Base-by-base conservation (phyloP, 2,113 vertebrate genomes). In the Abramis brama region DNA sequence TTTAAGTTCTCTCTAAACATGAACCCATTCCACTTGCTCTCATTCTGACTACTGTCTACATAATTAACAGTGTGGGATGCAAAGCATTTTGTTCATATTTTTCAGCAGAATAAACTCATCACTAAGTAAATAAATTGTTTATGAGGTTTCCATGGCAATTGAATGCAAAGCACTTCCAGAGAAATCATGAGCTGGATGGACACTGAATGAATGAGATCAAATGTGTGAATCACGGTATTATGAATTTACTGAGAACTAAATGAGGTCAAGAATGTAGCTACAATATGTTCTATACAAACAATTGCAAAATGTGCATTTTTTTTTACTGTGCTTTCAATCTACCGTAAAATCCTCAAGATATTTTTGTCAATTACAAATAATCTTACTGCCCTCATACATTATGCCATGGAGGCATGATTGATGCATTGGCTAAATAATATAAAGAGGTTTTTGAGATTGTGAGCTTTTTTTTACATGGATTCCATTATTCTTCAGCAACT, bases 231-330 rank as follows among this genome's bases (percentile, higher is more conserved):
- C 45, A 84, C 70, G 87, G n/a, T 78, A 36, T 64, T 55, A 76
- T 88, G 81, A 87, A 89, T 88, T 76, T 91, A 90, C 87, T 85
- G 83, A 86, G 87, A 86, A 60, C 90, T 94, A 90, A 88, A 78
- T 86, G 75, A 80, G 86, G 88, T 68, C 89, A 90, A 82, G 84
- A 88, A 77, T 50, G 90, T 79, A 84, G 89, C 84, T 87, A 66
- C 23, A 60, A 3, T 62, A 25, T 84, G 52, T 57, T 57, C 19
- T 57, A 7, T 62, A 74, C 84, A 89, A 90, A 89, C 90, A 60
- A 70, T 81, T 92, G 90, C 91, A 93, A 93, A 94, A 91, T 92
- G 87, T 93, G 89, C 84, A 13, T 55, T 52, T 30, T 25, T 50
- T 30, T 52, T 55, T 5, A 57, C 19, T 73, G 5, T 23, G 30